These are phyloP conservation scores for Drosophila picticornis DNA, from an alignment of 2,888 invertebrate species.

Conservation along the genomic window DNA sequence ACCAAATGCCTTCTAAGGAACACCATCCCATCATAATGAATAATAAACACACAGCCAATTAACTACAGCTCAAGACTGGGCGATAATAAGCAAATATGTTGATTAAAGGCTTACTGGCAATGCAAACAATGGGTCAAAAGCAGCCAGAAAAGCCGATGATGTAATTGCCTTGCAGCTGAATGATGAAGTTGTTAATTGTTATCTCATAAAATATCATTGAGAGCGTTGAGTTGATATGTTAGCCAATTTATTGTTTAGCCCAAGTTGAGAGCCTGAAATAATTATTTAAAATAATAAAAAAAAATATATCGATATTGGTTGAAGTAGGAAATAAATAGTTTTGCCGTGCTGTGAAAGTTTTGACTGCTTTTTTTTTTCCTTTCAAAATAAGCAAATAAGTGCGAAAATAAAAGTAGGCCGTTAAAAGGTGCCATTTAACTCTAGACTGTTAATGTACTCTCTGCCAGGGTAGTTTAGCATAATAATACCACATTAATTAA, in stretches of 20 bases:
- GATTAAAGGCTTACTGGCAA: slow-evolving; percentile 14
- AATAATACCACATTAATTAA: slow-evolving; percentile 1
- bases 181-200: background rate
- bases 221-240: background rate
- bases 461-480: background rate
- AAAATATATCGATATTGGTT: background rate
- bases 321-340: background rate
- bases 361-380: background rate
- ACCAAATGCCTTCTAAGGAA: slow-evolving; percentile 2
- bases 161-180: background rate
- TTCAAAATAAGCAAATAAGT: background rate
- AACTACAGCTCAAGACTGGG: background rate
- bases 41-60: slow-evolving; percentile 15
- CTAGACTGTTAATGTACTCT: background rate
- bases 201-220: background rate
- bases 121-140: background rate
- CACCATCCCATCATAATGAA: background rate
- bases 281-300: background rate
- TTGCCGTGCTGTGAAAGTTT: background rate
- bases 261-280: background rate
- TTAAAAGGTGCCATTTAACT: background rate
- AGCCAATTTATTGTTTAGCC: too few species aligned
- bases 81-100: background rate
- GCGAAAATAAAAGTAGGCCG: too few species aligned
- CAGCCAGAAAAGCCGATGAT: background rate